Conservation (phyloP, 2,113 vertebrate genomes). For the Tychaedon coryphoeus region DNA sequence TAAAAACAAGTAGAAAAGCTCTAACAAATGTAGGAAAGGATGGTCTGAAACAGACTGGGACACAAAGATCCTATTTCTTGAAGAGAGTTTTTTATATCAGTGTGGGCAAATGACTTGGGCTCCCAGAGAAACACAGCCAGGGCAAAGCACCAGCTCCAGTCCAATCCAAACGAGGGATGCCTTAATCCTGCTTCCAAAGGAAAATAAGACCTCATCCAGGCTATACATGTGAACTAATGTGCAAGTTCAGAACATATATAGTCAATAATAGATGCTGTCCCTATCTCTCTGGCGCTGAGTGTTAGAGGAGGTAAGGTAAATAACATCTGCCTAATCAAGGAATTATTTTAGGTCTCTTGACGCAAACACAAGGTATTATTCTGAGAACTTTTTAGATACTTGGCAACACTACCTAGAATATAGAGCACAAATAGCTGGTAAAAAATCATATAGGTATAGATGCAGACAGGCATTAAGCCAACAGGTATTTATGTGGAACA, state of each 20-base stretch:
- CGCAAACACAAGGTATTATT: neutral
- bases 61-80: neutral
- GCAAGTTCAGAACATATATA: neutral
- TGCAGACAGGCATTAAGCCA: neutral
- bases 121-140: neutral
- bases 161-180: neutral
- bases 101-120: neutral
- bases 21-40: neutral
- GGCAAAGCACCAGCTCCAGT: neutral
- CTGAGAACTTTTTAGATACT: neutral
- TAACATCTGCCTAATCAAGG: neutral
- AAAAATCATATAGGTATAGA: neutral
- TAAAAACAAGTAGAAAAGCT: neutral
- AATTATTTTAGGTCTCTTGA: neutral
- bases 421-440: neutral
- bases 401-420: neutral
- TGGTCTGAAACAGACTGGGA: neutral
- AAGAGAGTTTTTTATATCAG: neutral
- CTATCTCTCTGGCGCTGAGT: neutral
- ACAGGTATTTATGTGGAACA: neutral
- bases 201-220: neutral
- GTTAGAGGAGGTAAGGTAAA: neutral
- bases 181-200: neutral
- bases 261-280: neutral
- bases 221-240: neutral